Base-by-base conservation (phyloP, 1,140 invertebrate species). In the Drosophila saltans region DNA sequence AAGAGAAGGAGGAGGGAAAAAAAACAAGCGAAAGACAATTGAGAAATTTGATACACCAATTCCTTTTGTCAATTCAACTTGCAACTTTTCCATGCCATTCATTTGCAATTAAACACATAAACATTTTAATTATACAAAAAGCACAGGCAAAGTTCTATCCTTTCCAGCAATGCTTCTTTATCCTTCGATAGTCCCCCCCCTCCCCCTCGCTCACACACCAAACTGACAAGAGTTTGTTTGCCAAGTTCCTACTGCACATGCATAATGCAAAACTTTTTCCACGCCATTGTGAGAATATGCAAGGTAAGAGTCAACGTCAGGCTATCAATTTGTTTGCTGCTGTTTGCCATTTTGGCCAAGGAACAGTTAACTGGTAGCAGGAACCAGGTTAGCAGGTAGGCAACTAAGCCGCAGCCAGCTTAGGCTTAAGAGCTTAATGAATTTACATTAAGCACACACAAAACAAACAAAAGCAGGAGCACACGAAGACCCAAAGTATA, bases 91-190 rank as follows among this genome's bases (percentile, higher is more conserved):
- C 72, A 58, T 41, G 59, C 41, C 75, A 75, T 75, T 75, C 73
- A 75, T 75, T 75, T 75, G 73, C 73, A 75, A 75, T 75, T 75
- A 75, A 75, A 75, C 72, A 72, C 73, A 75, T 75, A 75, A 75
- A 75, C 73, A 75, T 75, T 75, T 75, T 75, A 75, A 75, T 75
- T 75, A 75, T 75, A 65, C 73, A 65, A 75, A 36, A 61, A 66
- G 72, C 72, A 43, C 56, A 16, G 72, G 62, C n/a, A 75, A 75
- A 75, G 43, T 75, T 75, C 36, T 10, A 24, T 21, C 9, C 10
- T 0, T 0, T 0, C 40, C 33, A 36, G 33, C 33, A 36, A 36
- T 36, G 33, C 33, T 30, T 30, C 28, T 30, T 30, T 30, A 30
- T 30, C 28, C 28, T 2, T 30, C 33, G 3, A 5, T 7, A 2